A percentile compares a stretch with the other conserved stretches of the same genome.
Evolutionary conservation across 2,888 invertebrate genomes (phyloP).

Genomic region (Ochropleura leucogaster): DNA sequence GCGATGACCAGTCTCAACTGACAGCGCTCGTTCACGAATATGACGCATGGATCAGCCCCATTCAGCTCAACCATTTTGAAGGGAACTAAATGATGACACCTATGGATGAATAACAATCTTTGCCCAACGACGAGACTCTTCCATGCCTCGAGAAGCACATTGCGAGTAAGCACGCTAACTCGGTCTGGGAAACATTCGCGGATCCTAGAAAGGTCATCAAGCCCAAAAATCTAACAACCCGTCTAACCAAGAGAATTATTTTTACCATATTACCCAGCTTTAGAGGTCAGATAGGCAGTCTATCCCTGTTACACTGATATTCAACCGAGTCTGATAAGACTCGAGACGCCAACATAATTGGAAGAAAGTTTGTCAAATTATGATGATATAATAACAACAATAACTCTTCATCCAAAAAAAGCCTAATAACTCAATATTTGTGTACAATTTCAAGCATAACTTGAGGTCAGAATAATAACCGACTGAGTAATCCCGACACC

Average conservation of each 20-base stretch:
- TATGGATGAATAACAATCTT: not conserved
- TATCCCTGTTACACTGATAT: not conserved
- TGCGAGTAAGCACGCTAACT: not conserved
- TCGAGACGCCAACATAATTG: not conserved
- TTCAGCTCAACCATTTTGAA: too few species aligned
- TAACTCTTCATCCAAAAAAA: not conserved
- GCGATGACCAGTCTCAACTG: too few species aligned
- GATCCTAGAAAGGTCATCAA: not conserved
- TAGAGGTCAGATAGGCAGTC: not conserved
- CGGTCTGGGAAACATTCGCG: not conserved
- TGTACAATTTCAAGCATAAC: slow-evolving; percentile 35
- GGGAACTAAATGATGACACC: not conserved
- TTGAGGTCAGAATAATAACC: slow-evolving; percentile 45
- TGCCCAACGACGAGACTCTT: not conserved
- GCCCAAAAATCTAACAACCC: not conserved
- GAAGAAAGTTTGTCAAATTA: not conserved
- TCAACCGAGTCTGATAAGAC: not conserved
- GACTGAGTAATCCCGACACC: slow-evolving; percentile 14
- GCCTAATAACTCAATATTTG: slow-evolving; percentile 13
- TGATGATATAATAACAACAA: slow-evolving; percentile 13
- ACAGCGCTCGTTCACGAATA: too few species aligned
- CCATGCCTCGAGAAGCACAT: too few species aligned
- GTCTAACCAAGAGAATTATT: not conserved
- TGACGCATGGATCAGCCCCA: too few species aligned
- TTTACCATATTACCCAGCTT: not conserved